Evolutionary conservation across 2,797 vertebrate species (phyloP).

Genomic region (Rhinoraja longicauda): DNA sequence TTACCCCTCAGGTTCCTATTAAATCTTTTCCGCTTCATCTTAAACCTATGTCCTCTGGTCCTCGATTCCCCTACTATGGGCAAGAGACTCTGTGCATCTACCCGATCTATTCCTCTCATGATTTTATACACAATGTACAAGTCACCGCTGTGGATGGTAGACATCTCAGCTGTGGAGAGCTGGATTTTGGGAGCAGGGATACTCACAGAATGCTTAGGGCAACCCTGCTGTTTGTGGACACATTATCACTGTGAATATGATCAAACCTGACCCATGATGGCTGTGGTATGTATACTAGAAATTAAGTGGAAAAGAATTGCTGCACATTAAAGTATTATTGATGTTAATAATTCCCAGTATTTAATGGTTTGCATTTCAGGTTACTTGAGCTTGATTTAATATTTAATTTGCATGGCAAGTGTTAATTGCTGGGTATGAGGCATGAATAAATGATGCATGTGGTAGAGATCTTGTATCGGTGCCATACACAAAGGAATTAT

Average conservation of each 20-base stretch:
- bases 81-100: too few species aligned
- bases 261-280: neutral
- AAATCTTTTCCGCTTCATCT: too few species aligned
- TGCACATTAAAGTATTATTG: neutral
- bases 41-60: too few species aligned
- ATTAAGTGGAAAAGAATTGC: neutral
- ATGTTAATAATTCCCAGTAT: conserved; percentile 13
- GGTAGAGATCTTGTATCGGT: neutral
- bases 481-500: neutral
- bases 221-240: neutral
- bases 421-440: neutral
- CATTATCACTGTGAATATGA: neutral
- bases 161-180: neutral
- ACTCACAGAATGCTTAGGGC: neutral
- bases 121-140: neutral
- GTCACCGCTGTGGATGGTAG: neutral
- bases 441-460: neutral
- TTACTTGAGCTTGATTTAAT: conserved; percentile 1
- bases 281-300: neutral
- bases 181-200: neutral
- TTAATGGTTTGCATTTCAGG: neutral
- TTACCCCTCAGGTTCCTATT: too few species aligned
- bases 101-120: too few species aligned
- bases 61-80: too few species aligned
- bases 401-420: conserved; percentile 22